These are phyloP conservation scores for Choristoneura fumiferana DNA, from an alignment of 1,140 invertebrate species.

Conservation along the genomic window DNA sequence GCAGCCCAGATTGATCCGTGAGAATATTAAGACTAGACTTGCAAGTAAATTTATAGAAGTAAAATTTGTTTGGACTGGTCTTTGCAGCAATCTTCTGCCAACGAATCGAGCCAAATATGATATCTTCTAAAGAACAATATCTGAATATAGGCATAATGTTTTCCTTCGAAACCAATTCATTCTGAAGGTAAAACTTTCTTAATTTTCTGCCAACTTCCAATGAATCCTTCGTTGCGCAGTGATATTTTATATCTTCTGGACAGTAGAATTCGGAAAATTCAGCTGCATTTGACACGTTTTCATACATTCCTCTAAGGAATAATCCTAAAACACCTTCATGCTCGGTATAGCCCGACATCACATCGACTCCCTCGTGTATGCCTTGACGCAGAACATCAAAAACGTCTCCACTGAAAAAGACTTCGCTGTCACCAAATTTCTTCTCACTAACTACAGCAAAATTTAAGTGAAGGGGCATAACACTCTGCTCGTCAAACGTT, in stretches of 20 bases:
- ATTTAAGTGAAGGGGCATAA: neutral
- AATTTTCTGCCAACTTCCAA: constrained; percentile 14
- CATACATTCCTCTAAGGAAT: neutral
- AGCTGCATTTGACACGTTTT: neutral
- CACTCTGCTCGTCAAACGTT: neutral
- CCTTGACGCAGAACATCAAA: neutral
- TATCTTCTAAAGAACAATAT: neutral
- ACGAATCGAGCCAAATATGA: constrained; percentile 12
- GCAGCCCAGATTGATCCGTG: neutral
- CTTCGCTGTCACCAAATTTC: neutral
- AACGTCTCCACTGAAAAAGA: neutral
- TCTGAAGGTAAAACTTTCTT: neutral
- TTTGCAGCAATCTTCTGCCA: neutral
- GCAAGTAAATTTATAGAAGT: constrained; percentile 11
- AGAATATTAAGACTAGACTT: neutral
- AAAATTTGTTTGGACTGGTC: neutral
- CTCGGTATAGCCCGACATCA: constrained; percentile 1
- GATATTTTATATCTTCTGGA: neutral
- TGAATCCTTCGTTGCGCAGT: neutral
- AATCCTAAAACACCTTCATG: neutral
- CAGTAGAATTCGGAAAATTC: constrained; percentile 6
- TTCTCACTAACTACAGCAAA: neutral
- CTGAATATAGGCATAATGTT: neutral
- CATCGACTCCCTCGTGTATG: constrained; percentile 3
- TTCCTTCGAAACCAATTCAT: neutral